Evolutionary conservation across 2,888 invertebrate species (phyloP).

Genomic region (Blastobasis adustella): DNA sequence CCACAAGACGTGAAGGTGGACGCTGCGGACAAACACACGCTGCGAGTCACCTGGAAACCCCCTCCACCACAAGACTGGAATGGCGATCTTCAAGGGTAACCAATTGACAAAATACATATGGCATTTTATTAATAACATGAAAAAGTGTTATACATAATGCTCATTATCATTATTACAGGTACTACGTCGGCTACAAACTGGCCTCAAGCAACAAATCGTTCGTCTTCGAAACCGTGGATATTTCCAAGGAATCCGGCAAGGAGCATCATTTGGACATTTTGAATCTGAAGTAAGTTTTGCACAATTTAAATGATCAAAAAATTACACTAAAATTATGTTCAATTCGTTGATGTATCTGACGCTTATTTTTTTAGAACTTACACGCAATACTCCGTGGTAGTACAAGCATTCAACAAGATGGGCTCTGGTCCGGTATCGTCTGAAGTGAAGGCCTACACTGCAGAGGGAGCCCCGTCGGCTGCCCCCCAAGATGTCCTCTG

Average conservation of each 20-base stretch:
- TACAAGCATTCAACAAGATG: conserved; percentile 95
- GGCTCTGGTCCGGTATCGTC: conserved; percentile 94
- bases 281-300: conserved; percentile 79
- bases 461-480: conserved; percentile 94
- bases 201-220: conserved; percentile 90
- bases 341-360: no score
- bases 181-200: conserved; percentile 92
- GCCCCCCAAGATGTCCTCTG: conserved; percentile 94
- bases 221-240: conserved; percentile 93
- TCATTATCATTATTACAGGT: conserved; percentile 71
- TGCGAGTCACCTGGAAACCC: conserved; percentile 93
- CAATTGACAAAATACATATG: neutral
- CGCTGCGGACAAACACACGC: conserved; percentile 89
- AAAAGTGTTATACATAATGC: no score
- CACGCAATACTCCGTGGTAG: conserved; percentile 96
- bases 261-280: conserved; percentile 89
- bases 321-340: neutral
- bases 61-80: conserved; percentile 93
- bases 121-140: neutral
- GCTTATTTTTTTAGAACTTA: conserved; percentile 78
- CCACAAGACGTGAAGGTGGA: conserved; percentile 90
- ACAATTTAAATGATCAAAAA: neutral
- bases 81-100: conserved; percentile 83
- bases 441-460: conserved; percentile 92
- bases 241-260: conserved; percentile 92